These are phyloP conservation scores for Microtus agrestis DNA, from an alignment of 2,797 vertebrate species.

Conservation along the genomic window DNA sequence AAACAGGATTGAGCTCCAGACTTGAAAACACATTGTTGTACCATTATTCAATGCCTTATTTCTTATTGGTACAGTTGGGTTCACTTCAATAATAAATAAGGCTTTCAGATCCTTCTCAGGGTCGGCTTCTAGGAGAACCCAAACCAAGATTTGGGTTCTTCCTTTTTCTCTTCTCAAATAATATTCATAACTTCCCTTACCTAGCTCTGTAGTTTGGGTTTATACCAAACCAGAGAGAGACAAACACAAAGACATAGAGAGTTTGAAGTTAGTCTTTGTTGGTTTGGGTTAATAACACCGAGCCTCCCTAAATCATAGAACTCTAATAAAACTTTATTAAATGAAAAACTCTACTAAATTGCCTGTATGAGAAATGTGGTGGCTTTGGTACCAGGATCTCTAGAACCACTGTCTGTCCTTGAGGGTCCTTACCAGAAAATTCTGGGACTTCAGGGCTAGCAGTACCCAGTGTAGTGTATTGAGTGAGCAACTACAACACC, in stretches of 20 bases:
- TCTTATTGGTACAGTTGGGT: neutral
- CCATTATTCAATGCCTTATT: neutral
- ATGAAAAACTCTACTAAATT: neutral
- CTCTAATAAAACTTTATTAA: neutral
- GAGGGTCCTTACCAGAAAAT: neutral
- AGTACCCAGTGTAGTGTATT: neutral
- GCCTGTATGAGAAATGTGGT: neutral
- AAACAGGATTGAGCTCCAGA: neutral
- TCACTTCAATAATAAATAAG: conserved; percentile 12
- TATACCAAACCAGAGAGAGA: neutral
- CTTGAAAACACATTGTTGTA: neutral
- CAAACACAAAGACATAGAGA: neutral
- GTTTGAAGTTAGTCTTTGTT: neutral
- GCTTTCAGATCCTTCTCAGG: neutral
- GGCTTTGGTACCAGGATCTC: neutral
- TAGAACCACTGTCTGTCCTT: neutral
- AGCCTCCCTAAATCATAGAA: neutral
- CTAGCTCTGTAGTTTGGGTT: neutral
- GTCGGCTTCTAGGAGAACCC: neutral
- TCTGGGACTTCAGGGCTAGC: neutral
- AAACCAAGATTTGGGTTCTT: neutral
- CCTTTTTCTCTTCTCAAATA: conserved; percentile 38
- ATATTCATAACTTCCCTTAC: neutral
- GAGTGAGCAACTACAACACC: neutral
- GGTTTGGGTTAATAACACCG: neutral